Conservation (phyloP, 2,888 invertebrate species). For the Acrobeloides nanus region DNA sequence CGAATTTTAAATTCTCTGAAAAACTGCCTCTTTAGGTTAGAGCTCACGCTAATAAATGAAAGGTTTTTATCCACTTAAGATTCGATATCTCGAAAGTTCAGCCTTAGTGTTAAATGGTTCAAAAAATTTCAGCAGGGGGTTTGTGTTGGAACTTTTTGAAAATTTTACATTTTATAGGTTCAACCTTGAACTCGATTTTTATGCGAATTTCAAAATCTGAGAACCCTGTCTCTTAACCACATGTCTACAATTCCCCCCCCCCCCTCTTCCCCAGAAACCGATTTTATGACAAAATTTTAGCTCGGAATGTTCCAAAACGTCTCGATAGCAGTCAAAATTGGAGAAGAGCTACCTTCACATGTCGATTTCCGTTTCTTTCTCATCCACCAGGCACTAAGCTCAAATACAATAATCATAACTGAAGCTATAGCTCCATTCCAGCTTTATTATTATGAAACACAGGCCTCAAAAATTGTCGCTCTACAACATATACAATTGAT, state of each 20-base stretch:
- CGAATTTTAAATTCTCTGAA: too few species aligned
- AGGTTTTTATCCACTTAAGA: too few species aligned
- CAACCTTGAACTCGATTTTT: too few species aligned
- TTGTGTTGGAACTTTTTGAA: too few species aligned
- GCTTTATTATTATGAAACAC: constrained; percentile 11
- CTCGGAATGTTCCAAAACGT: neutral
- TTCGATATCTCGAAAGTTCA: too few species aligned
- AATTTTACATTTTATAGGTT: too few species aligned
- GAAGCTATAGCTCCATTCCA: constrained; percentile 11
- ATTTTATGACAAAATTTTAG: neutral
- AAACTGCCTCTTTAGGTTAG: too few species aligned
- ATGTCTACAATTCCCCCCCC: constrained; percentile 7
- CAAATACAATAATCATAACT: constrained; percentile 9
- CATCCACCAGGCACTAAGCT: constrained; percentile 11
- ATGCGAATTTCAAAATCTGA: too few species aligned
- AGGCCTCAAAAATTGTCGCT: constrained; percentile 5
- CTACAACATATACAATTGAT: constrained; percentile 11
- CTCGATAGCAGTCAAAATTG: neutral
- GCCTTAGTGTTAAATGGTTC: too few species aligned
- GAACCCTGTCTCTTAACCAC: too few species aligned
- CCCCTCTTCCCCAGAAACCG: neutral
- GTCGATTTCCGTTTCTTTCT: constrained; percentile 17
- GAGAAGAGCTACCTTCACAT: constrained; percentile 1
- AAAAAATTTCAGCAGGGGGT: too few species aligned
- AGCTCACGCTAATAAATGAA: too few species aligned